phyloP scores from a whole-genome alignment of 1,140 invertebrate genomes.

The Hylaeus volcanicus region DNA sequence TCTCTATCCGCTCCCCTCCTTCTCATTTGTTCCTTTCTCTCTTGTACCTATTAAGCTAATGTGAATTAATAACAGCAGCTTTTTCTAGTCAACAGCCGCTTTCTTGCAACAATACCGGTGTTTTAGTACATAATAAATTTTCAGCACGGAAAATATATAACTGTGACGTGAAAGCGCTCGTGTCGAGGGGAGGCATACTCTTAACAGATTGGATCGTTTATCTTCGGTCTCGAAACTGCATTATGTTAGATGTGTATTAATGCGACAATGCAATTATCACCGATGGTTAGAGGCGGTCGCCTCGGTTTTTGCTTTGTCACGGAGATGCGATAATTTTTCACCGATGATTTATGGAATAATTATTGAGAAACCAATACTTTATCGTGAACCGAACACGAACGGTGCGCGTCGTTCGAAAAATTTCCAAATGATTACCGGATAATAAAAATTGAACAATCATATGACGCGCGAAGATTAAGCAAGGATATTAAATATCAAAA shows the following conservation, averaged over 20 bases:
- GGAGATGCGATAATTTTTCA: conserved; percentile 15
- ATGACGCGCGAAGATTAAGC: too few relatives aligned
- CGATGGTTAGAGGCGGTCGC: background rate
- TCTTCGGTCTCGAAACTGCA: conserved; percentile 55
- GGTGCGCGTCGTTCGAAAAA: conserved; percentile 5
- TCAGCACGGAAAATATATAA: conserved; percentile 53
- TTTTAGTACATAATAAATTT: conserved; percentile 66
- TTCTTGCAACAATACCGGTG: conserved; percentile 60
- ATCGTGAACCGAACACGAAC: conserved; percentile 5
- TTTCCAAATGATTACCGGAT: conserved; percentile 1
- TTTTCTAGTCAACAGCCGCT: conserved; percentile 64
- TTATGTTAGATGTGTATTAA: conserved; percentile 47
- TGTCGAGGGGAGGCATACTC: conserved; percentile 48
- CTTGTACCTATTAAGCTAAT: conserved; percentile 74
- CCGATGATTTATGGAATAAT: conserved; percentile 17
- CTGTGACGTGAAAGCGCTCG: conserved; percentile 49
- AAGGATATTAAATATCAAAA: too few relatives aligned
- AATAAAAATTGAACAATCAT: background rate
- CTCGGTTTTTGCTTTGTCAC: background rate
- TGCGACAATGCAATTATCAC: conserved; percentile 46
- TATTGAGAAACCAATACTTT: conserved; percentile 29
- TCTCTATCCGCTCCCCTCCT: conserved; percentile 24
- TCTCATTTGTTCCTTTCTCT: conserved; percentile 8
- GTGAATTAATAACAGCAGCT: conserved; percentile 76
- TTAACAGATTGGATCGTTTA: conserved; percentile 65